These are phyloP conservation scores for Drosophila rellima DNA, from an alignment of 2,888 invertebrate genomes.

Conservation along the genomic window DNA sequence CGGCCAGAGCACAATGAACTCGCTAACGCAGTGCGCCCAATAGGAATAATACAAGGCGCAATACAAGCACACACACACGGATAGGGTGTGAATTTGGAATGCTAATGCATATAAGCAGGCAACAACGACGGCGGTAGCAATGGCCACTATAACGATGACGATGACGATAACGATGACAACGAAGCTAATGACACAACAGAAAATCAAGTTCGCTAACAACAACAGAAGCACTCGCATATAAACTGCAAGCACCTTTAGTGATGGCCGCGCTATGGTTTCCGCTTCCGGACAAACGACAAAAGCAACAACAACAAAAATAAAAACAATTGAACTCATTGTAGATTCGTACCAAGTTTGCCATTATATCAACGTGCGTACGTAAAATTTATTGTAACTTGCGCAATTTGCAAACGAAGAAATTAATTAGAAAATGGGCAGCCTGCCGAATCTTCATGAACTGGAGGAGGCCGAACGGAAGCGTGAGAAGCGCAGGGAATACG, in stretches of 20 bases:
- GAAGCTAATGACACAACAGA: constrained; percentile 30
- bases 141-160: constrained; percentile 5
- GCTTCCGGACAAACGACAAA: constrained; percentile 45
- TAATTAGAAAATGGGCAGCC: constrained; percentile 87
- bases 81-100: constrained; percentile 7
- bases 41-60: constrained; percentile 4
- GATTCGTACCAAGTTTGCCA: not conserved
- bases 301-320: constrained; percentile 8
- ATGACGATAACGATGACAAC: constrained; percentile 28
- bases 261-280: constrained; percentile 39
- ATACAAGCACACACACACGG: constrained; percentile 1
- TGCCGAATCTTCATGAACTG: constrained; percentile 89
- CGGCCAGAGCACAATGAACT: constrained; percentile 62
- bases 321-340: constrained; percentile 5
- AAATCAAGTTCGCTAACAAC: constrained; percentile 15
- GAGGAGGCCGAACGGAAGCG: constrained; percentile 85
- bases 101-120: constrained; percentile 7
- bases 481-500: constrained; percentile 83
- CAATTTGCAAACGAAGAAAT: constrained; percentile 5
- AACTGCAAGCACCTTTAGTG: constrained; percentile 29
- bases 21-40: constrained; percentile 20
- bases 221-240: constrained; percentile 6
- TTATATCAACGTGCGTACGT: not conserved
- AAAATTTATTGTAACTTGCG: constrained; percentile 7
- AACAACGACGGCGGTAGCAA: constrained; percentile 5